Conservation (phyloP, 2,888 invertebrate genomes). For the Meteorus cinctellus region DNA sequence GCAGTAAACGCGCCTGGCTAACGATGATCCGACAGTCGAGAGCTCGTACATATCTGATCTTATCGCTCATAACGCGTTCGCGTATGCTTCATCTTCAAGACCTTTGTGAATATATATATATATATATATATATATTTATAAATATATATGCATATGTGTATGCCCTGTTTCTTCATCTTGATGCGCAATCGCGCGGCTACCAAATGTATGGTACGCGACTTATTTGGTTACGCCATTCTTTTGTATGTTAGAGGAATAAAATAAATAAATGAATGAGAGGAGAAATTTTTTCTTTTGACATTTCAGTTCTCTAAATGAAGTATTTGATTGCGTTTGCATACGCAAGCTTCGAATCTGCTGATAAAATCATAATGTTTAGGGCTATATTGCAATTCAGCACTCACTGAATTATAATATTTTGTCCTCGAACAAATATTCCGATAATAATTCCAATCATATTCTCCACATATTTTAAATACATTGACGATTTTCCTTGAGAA, state of each 20-base stretch:
- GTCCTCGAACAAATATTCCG: background rate
- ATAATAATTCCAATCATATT: background rate
- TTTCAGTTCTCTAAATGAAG: conserved; percentile 7
- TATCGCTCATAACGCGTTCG: conserved; percentile 55
- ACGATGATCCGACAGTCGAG: conserved; percentile 65
- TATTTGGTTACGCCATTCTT: conserved; percentile 1
- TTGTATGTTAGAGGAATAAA: background rate
- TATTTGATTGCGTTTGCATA: background rate
- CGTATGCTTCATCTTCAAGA: conserved; percentile 44
- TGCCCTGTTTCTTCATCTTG: conserved; percentile 27
- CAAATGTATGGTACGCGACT: conserved; percentile 14
- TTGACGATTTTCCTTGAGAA: too few relatives aligned
- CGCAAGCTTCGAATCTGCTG: background rate
- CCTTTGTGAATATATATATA: background rate
- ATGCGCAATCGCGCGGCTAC: conserved; percentile 20
- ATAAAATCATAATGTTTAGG: background rate
- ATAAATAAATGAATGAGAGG: background rate
- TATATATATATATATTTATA: conserved; percentile 9
- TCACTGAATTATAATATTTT: too few relatives aligned
- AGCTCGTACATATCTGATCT: conserved; percentile 46
- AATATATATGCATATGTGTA: conserved; percentile 7
- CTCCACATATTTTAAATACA: too few relatives aligned
- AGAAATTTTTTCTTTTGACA: conserved; percentile 4
- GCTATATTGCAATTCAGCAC: too few relatives aligned
- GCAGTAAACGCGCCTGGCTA: conserved; percentile 47